Evolutionary conservation across 37 sponge, comb jelly and placozoan genomes (phyloP).

Genomic region (Aphrocallistes beatrix): DNA sequence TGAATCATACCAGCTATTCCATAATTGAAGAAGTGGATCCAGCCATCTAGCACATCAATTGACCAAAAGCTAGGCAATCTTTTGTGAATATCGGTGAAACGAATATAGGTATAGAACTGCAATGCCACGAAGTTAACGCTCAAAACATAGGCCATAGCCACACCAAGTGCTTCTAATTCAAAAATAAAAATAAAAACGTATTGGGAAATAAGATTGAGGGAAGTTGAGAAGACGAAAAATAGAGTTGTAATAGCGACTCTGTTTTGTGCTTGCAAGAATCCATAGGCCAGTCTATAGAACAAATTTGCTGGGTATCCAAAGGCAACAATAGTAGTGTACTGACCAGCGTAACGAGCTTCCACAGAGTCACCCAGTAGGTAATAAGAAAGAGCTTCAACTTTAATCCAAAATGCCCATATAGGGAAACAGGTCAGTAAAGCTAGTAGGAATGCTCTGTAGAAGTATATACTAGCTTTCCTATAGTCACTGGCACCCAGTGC

Average conservation of each 20-base stretch:
- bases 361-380: neutral
- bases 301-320: neutral
- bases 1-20: conserved; percentile 2
- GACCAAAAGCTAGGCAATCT: neutral
- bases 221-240: neutral
- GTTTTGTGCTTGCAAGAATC: neutral
- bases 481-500: neutral
- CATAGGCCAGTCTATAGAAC: neutral
- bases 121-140: conserved; percentile 13
- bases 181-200: neutral
- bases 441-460: neutral
- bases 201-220: neutral
- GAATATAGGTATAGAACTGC: conserved; percentile 1
- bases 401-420: neutral
- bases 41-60: neutral
- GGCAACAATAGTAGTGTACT: neutral
- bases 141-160: neutral
- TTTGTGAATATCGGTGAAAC: neutral
- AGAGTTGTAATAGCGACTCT: neutral
- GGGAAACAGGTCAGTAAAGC: neutral
- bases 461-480: neutral
- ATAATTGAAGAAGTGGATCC: conserved; percentile 15
- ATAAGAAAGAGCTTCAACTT: neutral
- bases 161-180: neutral
- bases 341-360: neutral